Percentiles rank a stretch among this genome's conserved stretches.
phyloP scores from a whole-genome alignment of 2,888 invertebrate genomes.

The Zelleria hepariella region DNA sequence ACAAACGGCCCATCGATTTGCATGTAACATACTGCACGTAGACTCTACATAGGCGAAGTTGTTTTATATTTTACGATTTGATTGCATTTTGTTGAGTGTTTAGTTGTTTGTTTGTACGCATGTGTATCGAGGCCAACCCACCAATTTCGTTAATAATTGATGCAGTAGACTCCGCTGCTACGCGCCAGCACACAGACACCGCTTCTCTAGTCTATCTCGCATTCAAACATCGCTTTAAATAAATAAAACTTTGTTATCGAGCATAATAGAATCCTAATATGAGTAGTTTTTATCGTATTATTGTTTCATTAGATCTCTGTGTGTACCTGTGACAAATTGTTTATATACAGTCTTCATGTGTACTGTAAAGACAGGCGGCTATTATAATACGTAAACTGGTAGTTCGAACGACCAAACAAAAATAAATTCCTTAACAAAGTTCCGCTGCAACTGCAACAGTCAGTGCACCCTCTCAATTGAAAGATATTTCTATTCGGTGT shows the following conservation, averaged over 20 bases:
- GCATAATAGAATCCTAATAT: conserved; percentile 69
- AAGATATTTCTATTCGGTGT: conserved; percentile 43
- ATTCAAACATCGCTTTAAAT: conserved; percentile 55
- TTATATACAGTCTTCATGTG: conserved; percentile 59
- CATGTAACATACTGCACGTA: not conserved
- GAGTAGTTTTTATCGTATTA: conserved; percentile 68
- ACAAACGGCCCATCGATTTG: not conserved
- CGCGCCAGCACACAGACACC: conserved; percentile 29
- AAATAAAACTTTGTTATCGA: conserved; percentile 56
- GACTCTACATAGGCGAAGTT: not conserved
- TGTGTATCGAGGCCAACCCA: conserved; percentile 43
- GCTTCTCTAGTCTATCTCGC: conserved; percentile 70
- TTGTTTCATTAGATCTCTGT: conserved; percentile 72
- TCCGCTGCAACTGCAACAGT: conserved; percentile 11
- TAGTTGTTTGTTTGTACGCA: not conserved
- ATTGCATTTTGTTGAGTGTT: conserved; percentile 9
- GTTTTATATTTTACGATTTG: not conserved
- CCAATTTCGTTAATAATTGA: conserved; percentile 67
- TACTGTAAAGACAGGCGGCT: conserved; percentile 44
- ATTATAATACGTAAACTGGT: conserved; percentile 49
- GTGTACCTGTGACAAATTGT: conserved; percentile 68
- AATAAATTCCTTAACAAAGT: conserved; percentile 44
- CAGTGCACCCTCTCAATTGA: conserved; percentile 40
- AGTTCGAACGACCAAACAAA: conserved; percentile 53
- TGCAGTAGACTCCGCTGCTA: conserved; percentile 68